Evolutionary conservation across 2,888 invertebrate genomes (phyloP), one percentile per base, ranked within the genome.

Genomic region (Diaperis boleti): DNA sequence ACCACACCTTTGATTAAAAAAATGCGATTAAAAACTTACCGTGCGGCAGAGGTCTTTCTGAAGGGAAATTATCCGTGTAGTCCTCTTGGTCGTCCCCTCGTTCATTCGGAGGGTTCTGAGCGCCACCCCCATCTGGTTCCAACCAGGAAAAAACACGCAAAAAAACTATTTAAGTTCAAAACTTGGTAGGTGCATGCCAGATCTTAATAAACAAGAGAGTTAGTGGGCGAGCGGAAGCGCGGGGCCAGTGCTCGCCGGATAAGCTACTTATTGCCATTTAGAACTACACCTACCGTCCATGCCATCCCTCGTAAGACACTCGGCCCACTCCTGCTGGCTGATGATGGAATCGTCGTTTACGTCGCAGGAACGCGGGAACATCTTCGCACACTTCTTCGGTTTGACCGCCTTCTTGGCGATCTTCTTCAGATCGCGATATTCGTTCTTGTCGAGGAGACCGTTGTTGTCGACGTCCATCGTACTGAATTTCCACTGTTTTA

Each of bases 401-500:
- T 92, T 92, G 54, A 96, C 93, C 64, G 92, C 90, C 83, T 94
- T 94, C 81, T 92, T 94, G 47, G 95, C 91, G 47, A 95, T 87
- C 71, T 91, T 31, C 37, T 65, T 65, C 55, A 65, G 44, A 62
- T 87, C 72, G n/a, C 91, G 87, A 77, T 94, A 93, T 80, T 97
- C 97, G 39, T 87, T 86, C 74, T 89, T 89, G 78, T 92, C 92
- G 72, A 97, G 83, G 57, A 87, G 83, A 47, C 88, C 87, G 81
- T 95, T 94, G 44, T 85, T 85, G 81, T 97, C 92, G 65, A 84
- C 83, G 81, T 98, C 97, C 73, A 97, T 85, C 65, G 89, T 87
- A 15, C 86, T 83, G 80, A 97, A 98, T 82, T 97, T 96, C 97
- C 97, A 98, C 68, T 91, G 89, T 8, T 95, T 84, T 0, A 95